These are phyloP conservation scores for Agriopis leucophaearia DNA, from an alignment of 2,888 invertebrate species.

Conservation along the genomic window DNA sequence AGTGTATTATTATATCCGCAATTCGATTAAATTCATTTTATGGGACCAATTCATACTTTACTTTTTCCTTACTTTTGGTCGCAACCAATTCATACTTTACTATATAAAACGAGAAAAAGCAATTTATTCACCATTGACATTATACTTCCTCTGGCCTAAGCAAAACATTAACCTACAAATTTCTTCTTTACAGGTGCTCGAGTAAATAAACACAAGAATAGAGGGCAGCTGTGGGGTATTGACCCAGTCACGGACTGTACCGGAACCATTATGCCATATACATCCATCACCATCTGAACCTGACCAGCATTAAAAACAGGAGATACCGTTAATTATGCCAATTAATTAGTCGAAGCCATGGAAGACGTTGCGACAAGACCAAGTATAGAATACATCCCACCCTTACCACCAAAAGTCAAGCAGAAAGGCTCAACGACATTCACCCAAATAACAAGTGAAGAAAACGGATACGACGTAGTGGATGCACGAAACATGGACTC, in stretches of 20 bases:
- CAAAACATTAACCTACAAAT: conserved; percentile 45
- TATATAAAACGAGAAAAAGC: not conserved
- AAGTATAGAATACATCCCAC: conserved; percentile 82
- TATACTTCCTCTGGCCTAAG: conserved; percentile 6
- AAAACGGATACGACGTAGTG: conserved; percentile 65
- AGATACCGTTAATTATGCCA: conserved; percentile 82
- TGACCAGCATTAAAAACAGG: conserved; percentile 74
- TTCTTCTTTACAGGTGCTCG: conserved; percentile 73
- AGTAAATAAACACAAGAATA: conserved; percentile 63
- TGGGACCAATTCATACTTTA: not conserved
- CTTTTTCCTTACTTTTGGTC: too few relatives aligned
- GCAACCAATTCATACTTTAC: not conserved
- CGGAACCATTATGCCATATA: conserved; percentile 85
- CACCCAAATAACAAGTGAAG: conserved; percentile 78
- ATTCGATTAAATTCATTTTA: not conserved
- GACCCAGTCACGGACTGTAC: conserved; percentile 76
- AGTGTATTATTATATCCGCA: not conserved
- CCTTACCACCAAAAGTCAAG: conserved; percentile 86
- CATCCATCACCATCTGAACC: conserved; percentile 73
- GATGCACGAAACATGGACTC: conserved; percentile 73
- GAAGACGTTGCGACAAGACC: conserved; percentile 83
- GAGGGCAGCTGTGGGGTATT: conserved; percentile 68
- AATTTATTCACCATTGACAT: not conserved
- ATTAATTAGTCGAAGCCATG: conserved; percentile 78
- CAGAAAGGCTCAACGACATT: conserved; percentile 79